phyloP scores from a whole-genome alignment of 2,888 invertebrate genomes.

The Galerucella pusilla region DNA sequence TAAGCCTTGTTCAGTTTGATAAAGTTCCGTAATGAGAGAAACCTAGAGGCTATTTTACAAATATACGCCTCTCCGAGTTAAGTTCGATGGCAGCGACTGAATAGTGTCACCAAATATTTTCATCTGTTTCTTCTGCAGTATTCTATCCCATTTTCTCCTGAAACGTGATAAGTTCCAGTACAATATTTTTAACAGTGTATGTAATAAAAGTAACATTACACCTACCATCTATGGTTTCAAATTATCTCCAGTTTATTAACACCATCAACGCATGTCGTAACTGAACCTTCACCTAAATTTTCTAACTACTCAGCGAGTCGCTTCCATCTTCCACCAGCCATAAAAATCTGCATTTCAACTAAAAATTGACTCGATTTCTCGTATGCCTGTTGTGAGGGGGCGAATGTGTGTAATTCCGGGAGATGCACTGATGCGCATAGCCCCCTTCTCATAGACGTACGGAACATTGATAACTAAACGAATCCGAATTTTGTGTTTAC shows the following conservation, averaged over 20 bases:
- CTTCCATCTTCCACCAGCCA: slow-evolving; percentile 24
- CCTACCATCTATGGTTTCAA: slow-evolving; percentile 12
- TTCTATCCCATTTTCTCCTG: not conserved
- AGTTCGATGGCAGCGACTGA: too few species aligned
- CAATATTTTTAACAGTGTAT: not conserved
- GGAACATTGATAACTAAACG: not conserved
- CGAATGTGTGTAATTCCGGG: slow-evolving; percentile 42
- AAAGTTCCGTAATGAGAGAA: too few species aligned
- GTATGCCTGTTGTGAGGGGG: slow-evolving; percentile 33
- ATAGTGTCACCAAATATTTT: too few species aligned
- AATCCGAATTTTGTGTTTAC: not conserved
- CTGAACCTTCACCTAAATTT: slow-evolving; percentile 36
- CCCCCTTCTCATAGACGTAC: slow-evolving; percentile 40
- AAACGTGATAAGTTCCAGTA: not conserved
- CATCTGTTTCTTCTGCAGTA: not conserved
- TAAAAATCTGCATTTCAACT: slow-evolving; percentile 36
- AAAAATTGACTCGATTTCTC: slow-evolving; percentile 27
- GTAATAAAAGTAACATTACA: not conserved
- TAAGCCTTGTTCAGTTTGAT: too few species aligned
- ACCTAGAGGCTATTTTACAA: too few species aligned
- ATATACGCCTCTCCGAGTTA: too few species aligned
- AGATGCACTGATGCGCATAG: slow-evolving; percentile 54
- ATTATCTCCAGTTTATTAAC: slow-evolving; percentile 20
- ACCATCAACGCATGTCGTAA: slow-evolving; percentile 27
- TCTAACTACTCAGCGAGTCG: slow-evolving; percentile 24